Base-by-base conservation (phyloP, 2,797 vertebrate species). In the Liasis olivaceus region DNA sequence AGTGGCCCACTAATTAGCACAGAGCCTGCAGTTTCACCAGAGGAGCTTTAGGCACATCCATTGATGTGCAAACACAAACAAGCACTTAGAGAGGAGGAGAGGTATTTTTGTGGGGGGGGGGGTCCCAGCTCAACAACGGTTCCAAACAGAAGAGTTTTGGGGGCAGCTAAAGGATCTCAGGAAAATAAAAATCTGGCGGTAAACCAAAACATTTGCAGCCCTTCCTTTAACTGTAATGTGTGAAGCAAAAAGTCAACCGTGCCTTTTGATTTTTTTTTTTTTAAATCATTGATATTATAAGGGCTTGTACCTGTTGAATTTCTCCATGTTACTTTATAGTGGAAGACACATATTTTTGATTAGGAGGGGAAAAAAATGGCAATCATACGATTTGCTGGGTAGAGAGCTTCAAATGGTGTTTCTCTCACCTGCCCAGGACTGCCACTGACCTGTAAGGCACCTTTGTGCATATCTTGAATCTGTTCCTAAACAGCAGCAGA, bases 1-100 rank as follows among this genome's bases (percentile, higher is more conserved):
- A 72, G 91, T 92, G n/a, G 89, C 47, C 77, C 42, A 36, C 90
- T 96, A 97, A 97, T 96, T 95, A 96, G 96, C 36, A 91, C 88
- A 89, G 31, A 91, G 91, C 62, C 91, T 93, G 72, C 64, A 77
- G 72, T 12, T 58, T 88, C 31, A 9, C 59, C 89, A 90, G 89
- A 31, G 63, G 36, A 93, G 59, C 42, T 5, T 0, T 2, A 66
- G 89, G 89, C 64, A 91, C 92, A 77, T 85, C 59, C 56, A 88
- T 42, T 1, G 2, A 90, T 47, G 7, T 91, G 51, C 63, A n/a
- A 89, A 31, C 91, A 95, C 42, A 95, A 96, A 95, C 94, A 92
- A 89, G 63, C 54, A 95, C 90, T 87, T 85, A 89, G 28, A 59
- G 2, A 95, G 51, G 90, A 93, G 5, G 26, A 91, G n/a, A 69